Percentiles rank a stretch among this genome's conserved stretches.
phyloP scores from a whole-genome alignment of 2,113 vertebrate species.

The Danio rerio region DNA sequence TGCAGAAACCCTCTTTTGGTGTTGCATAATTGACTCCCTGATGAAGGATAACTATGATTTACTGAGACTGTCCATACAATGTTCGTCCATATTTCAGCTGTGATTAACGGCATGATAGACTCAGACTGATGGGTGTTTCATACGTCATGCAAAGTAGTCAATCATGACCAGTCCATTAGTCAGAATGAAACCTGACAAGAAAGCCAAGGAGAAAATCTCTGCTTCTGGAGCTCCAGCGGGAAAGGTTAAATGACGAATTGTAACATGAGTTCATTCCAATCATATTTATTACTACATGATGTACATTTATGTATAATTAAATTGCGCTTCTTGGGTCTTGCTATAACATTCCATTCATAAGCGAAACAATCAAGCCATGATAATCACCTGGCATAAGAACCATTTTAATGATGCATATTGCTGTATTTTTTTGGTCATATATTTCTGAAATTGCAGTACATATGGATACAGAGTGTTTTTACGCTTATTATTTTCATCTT shows the following conservation, averaged over 20 bases:
- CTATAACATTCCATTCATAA: constrained; percentile 56
- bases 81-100: constrained; percentile 70
- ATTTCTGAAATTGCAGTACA: constrained; percentile 53
- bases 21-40: constrained; percentile 75
- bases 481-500: constrained; percentile 62
- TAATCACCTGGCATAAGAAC: neutral
- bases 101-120: constrained; percentile 74
- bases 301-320: constrained; percentile 61
- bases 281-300: constrained; percentile 49
- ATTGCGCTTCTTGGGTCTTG: constrained; percentile 47
- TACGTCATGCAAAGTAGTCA: constrained; percentile 76
- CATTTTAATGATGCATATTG: neutral
- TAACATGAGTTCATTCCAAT: constrained; percentile 63
- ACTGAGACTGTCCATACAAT: constrained; percentile 73
- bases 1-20: constrained; percentile 67
- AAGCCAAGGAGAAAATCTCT: constrained; percentile 57
- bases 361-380: neutral
- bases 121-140: constrained; percentile 73
- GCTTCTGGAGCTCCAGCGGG: constrained; percentile 59
- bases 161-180: constrained; percentile 72
- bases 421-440: neutral
- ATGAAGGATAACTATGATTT: constrained; percentile 78
- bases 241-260: constrained; percentile 59
- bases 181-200: constrained; percentile 58
- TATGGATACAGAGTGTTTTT: constrained; percentile 23